Evolutionary conservation across 2,113 vertebrate species (phyloP).

Genomic region (Patagioenas fasciata): DNA sequence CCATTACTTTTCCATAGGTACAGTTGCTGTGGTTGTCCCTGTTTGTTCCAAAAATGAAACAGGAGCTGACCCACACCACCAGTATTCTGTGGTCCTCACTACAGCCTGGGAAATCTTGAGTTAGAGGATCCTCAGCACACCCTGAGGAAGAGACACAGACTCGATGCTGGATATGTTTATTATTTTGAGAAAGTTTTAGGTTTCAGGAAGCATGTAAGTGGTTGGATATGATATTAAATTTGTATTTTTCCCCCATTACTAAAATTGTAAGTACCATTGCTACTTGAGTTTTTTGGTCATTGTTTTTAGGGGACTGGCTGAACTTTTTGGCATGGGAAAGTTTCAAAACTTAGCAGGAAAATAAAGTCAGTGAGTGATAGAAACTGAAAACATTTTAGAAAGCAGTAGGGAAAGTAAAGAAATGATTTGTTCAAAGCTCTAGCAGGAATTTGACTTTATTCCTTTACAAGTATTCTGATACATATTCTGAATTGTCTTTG

Average conservation of each 20-base stretch:
- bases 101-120: not conserved
- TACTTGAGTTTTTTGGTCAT: not conserved
- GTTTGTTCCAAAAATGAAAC: not conserved
- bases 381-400: not conserved
- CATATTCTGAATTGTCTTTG: not conserved
- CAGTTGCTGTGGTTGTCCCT: not conserved
- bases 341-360: not conserved
- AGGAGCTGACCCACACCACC: not conserved
- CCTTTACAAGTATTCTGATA: not conserved
- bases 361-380: not conserved
- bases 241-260: not conserved
- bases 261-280: not conserved
- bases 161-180: not conserved
- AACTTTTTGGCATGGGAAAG: not conserved
- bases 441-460: not conserved
- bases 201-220: not conserved
- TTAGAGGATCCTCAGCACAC: not conserved
- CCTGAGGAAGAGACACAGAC: not conserved
- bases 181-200: not conserved
- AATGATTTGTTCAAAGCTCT: not conserved
- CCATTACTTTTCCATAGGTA: not conserved
- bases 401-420: not conserved
- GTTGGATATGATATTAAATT: not conserved
- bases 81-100: not conserved
- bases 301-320: not conserved